These are phyloP conservation scores for Lucilia cuprina DNA, from an alignment of 1,140 invertebrate species.

Conservation along the genomic window DNA sequence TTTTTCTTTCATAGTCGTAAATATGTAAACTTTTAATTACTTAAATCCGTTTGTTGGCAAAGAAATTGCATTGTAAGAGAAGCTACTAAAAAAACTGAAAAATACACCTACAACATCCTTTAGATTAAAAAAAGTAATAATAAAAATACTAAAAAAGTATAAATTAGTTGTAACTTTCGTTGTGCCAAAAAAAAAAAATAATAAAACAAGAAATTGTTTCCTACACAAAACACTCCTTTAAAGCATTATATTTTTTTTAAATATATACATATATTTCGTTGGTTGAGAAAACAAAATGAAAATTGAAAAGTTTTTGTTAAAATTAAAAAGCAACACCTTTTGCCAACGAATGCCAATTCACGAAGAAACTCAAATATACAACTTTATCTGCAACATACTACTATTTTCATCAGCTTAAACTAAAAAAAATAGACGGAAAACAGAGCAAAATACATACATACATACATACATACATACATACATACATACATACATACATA, in stretches of 20 bases:
- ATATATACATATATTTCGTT: too few relatives aligned
- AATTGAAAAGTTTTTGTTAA: background rate
- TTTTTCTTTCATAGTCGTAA: too few relatives aligned
- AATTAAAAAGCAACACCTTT: slow-evolving; percentile 7
- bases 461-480: too few relatives aligned
- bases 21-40: background rate
- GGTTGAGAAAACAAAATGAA: background rate
- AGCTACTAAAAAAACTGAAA: background rate
- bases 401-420: background rate
- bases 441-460: background rate
- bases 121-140: background rate
- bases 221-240: too few relatives aligned
- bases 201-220: too few relatives aligned
- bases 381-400: background rate
- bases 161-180: too few relatives aligned
- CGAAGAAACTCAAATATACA: background rate
- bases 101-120: background rate
- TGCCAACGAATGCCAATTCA: background rate
- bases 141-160: too few relatives aligned
- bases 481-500: too few relatives aligned
- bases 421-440: background rate
- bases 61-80: background rate
- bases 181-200: too few relatives aligned
- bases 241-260: too few relatives aligned
- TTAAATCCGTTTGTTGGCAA: slow-evolving; percentile 7